Evolutionary conservation across 2,113 vertebrate species (phyloP).

Genomic region (Pelobates fuscus): DNA sequence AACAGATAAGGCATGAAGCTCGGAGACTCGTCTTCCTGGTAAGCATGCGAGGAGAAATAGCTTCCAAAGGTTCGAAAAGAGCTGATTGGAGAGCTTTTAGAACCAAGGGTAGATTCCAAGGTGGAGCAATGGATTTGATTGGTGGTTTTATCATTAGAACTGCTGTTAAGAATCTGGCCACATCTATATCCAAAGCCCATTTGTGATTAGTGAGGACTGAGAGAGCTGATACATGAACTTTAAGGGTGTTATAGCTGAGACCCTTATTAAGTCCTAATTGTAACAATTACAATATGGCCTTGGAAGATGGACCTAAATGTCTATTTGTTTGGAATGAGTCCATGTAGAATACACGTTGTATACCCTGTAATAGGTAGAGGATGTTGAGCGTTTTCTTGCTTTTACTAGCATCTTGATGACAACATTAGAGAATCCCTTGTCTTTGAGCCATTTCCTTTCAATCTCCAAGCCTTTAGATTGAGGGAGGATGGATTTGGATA

Average conservation of each 20-base stretch:
- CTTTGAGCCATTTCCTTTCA: too few relatives aligned
- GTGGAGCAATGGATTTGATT: too few relatives aligned
- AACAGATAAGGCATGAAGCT: neutral
- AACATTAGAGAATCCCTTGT: neutral
- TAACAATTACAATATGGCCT: neutral
- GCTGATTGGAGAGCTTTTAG: too few relatives aligned
- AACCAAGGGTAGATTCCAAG: too few relatives aligned
- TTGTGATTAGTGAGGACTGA: too few relatives aligned
- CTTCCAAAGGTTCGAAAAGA: too few relatives aligned
- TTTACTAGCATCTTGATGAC: neutral
- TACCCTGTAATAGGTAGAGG: too few relatives aligned
- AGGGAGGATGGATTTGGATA: neutral
- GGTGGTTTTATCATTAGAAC: neutral
- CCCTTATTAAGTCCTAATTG: neutral
- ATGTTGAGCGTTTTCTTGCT: neutral
- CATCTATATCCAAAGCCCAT: neutral
- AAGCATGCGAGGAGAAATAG: neutral
- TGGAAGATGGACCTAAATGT: neutral
- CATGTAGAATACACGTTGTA: too few relatives aligned
- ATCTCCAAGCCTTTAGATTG: too few relatives aligned
- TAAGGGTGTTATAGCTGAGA: neutral
- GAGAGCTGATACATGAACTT: too few relatives aligned
- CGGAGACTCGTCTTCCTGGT: neutral
- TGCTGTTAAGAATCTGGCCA: neutral
- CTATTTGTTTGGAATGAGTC: too few relatives aligned